phyloP scores from a whole-genome alignment of 2,113 vertebrate genomes.

The Leucopternis melanops region DNA sequence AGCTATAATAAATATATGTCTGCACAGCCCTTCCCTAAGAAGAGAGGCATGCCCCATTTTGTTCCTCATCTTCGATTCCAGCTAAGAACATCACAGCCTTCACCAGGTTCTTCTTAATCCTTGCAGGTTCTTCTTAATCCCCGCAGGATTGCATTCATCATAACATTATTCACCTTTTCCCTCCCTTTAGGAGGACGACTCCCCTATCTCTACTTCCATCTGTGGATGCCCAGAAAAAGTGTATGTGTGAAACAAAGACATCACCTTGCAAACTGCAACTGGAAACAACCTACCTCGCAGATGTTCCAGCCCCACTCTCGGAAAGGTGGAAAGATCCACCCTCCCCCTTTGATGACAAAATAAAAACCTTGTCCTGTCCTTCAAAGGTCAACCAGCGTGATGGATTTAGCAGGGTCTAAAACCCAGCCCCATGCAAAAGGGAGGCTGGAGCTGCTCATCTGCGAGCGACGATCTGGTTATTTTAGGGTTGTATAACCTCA shows the following conservation, averaged over 20 bases:
- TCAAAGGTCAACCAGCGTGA: background rate
- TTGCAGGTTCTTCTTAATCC: background rate
- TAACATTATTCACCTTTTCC: background rate
- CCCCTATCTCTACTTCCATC: background rate
- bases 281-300: background rate
- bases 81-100: background rate
- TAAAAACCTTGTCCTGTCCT: background rate
- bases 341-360: background rate
- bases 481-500: background rate
- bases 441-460: background rate
- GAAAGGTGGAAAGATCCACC: background rate
- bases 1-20: background rate
- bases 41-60: background rate
- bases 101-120: background rate
- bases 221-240: background rate
- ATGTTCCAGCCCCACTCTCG: background rate
- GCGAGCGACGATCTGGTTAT: background rate
- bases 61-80: background rate
- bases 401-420: background rate
- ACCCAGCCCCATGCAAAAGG: background rate
- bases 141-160: background rate
- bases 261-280: background rate
- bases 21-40: background rate
- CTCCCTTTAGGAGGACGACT: background rate
- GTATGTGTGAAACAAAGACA: background rate